Conservation (phyloP, 2,888 invertebrate species). For the Temnothorax rugatulus region DNA sequence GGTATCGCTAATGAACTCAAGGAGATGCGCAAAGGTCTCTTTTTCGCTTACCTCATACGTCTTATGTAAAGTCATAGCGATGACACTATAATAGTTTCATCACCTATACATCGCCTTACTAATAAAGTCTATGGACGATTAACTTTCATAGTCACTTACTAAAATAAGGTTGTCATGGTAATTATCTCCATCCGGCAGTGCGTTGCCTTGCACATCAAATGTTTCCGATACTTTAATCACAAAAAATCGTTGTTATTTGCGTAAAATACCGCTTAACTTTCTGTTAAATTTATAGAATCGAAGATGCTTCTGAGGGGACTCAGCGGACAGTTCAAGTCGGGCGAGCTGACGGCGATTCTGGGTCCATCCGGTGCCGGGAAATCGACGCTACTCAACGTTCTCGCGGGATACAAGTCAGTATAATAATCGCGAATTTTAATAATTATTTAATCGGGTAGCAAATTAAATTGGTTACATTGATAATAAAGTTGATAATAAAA, state of each 20-base stretch:
- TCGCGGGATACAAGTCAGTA: constrained; percentile 96
- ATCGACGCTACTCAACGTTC: constrained; percentile 94
- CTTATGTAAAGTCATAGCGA: background rate
- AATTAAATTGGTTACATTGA: background rate
- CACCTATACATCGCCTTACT: background rate
- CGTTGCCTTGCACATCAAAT: background rate
- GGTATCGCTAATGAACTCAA: background rate
- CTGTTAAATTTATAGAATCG: constrained; percentile 87
- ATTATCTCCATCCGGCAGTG: background rate
- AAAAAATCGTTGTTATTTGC: background rate
- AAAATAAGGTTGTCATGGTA: background rate
- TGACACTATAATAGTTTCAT: background rate
- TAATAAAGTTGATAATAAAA: no score
- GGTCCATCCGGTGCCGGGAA: constrained; percentile 98
- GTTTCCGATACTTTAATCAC: background rate
- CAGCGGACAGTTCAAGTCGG: constrained; percentile 94
- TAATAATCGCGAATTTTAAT: constrained; percentile 65
- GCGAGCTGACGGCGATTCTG: constrained; percentile 95
- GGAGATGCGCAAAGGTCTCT: background rate
- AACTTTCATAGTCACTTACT: background rate
- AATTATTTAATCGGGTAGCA: background rate
- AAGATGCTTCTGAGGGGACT: constrained; percentile 94
- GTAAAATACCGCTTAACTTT: background rate
- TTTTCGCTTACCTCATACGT: background rate
- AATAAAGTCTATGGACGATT: background rate